A percentile compares a stretch with the other conserved stretches of the same genome.
Evolutionary conservation across 2,113 vertebrate genomes (phyloP).

Genomic region (Nesogale talazaci): DNA sequence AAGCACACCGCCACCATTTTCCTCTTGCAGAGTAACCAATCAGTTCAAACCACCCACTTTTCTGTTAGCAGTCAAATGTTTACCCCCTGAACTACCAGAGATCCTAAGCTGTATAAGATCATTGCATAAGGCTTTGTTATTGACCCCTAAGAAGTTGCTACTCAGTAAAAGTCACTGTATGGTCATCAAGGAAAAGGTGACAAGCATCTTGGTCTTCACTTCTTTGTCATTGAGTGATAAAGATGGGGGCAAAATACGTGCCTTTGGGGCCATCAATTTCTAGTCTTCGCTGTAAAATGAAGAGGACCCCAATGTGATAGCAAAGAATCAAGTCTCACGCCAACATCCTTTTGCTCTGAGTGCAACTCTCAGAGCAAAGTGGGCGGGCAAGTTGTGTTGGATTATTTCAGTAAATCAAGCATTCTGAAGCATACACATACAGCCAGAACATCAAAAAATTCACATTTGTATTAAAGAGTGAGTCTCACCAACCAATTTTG

Average conservation of each 20-base stretch:
- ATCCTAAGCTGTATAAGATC: neutral
- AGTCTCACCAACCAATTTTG: neutral
- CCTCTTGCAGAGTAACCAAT: neutral
- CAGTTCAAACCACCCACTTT: neutral
- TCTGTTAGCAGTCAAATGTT: neutral
- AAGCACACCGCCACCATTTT: neutral
- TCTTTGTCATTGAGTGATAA: neutral
- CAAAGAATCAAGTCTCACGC: neutral
- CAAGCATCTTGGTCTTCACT: neutral
- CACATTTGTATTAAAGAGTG: neutral
- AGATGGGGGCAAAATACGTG: neutral
- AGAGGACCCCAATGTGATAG: neutral
- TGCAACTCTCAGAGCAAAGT: neutral
- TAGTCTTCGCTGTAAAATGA: conserved; percentile 1
- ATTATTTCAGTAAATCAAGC: neutral
- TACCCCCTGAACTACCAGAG: neutral
- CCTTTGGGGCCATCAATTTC: neutral
- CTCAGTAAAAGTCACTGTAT: neutral
- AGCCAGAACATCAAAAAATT: neutral
- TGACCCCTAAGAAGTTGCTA: neutral
- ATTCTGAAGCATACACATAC: neutral
- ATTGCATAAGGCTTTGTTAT: neutral
- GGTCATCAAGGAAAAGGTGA: neutral
- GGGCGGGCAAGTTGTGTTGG: neutral
- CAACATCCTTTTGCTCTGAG: neutral